Conservation (phyloP, 2,888 invertebrate species). For the Eulithis prunata region DNA sequence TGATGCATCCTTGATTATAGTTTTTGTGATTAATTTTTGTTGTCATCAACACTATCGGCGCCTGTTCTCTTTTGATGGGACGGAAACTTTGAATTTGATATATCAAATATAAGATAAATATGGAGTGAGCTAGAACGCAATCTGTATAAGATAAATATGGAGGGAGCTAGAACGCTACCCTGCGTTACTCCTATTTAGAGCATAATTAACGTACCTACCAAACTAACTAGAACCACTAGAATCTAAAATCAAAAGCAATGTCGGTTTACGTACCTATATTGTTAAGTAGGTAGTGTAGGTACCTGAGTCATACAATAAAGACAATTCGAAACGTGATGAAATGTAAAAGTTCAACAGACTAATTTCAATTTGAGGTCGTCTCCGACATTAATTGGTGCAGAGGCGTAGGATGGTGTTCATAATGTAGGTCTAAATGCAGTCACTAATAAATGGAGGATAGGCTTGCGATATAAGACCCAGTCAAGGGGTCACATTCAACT, state of each 20-base stretch:
- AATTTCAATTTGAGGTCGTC: slow-evolving; percentile 26
- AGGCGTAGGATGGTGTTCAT: slow-evolving; percentile 20
- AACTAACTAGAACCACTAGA: no score
- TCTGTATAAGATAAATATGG: no score
- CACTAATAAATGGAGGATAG: slow-evolving; percentile 10
- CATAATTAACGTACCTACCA: no score
- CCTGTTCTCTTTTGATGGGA: slow-evolving; percentile 16
- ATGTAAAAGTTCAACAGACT: slow-evolving; percentile 25
- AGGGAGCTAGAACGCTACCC: no score
- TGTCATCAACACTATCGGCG: slow-evolving; percentile 37
- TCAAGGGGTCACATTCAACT: no score
- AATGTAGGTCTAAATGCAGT: not conserved
- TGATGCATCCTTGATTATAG: slow-evolving; percentile 58
- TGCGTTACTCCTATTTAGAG: no score
- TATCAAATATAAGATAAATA: not conserved
- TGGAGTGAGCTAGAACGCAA: no score
- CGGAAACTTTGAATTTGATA: slow-evolving; percentile 8
- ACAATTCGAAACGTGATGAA: slow-evolving; percentile 16
- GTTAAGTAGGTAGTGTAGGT: no score
- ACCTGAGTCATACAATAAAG: slow-evolving; percentile 8
- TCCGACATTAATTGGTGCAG: slow-evolving; percentile 23
- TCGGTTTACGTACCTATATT: no score
- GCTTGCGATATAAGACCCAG: not conserved
- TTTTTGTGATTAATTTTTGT: slow-evolving; percentile 50
- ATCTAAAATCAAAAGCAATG: no score